Percentiles rank a stretch among this genome's conserved stretches.
These are phyloP conservation scores for Atrichornis clamosus DNA, from an alignment of 2,113 vertebrate species.

Conservation along the genomic window DNA sequence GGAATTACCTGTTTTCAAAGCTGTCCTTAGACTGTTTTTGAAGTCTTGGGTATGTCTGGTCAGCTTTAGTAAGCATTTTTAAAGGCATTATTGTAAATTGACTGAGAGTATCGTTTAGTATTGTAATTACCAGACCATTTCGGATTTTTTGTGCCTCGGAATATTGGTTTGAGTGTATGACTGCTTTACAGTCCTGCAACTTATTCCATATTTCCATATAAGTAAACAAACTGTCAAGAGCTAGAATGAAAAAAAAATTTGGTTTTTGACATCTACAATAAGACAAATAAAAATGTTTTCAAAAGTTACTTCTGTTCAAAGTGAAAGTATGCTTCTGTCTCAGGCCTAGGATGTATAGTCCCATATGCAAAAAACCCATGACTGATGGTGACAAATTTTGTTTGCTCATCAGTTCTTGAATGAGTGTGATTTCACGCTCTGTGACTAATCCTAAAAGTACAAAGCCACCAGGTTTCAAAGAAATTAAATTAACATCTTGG, in stretches of 20 bases:
- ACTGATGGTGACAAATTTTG: neutral
- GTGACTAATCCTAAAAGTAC: constrained; percentile 4
- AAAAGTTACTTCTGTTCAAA: neutral
- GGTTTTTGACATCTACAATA: neutral
- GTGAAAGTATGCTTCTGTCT: neutral
- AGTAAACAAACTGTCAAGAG: neutral
- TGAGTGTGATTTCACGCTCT: neutral
- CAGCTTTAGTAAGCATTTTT: neutral
- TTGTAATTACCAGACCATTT: neutral
- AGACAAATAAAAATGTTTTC: neutral
- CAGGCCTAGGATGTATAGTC: neutral
- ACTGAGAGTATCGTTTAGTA: neutral
- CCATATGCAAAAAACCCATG: neutral
- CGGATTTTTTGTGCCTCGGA: neutral
- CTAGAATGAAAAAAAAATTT: neutral
- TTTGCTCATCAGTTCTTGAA: neutral
- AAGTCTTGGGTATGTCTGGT: neutral
- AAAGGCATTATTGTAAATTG: neutral
- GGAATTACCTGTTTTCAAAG: neutral
- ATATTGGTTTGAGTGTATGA: neutral
- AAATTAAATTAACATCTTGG: neutral
- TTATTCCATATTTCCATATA: neutral
- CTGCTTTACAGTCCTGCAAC: neutral
- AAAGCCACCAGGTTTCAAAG: neutral
- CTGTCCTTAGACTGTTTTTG: neutral